A percentile compares a stretch with the other conserved stretches of the same genome.
Conservation (phyloP, 2,888 invertebrate genomes). For the Acronicta psi region DNA sequence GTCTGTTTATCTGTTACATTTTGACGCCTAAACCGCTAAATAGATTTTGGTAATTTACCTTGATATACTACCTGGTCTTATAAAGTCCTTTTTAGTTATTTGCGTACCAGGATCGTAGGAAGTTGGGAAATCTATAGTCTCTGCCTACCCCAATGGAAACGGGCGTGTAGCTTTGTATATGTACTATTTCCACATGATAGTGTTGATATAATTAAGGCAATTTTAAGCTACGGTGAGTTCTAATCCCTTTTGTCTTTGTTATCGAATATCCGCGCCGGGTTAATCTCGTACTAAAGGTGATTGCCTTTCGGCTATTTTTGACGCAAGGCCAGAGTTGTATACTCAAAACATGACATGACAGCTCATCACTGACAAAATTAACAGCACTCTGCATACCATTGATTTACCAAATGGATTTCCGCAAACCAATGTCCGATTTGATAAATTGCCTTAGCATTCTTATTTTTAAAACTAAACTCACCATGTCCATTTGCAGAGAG, state of each 20-base stretch:
- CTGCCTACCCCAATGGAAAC: too few relatives aligned
- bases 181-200: too few relatives aligned
- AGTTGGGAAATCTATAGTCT: too few relatives aligned
- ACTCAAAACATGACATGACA: constrained; percentile 29
- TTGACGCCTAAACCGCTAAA: too few relatives aligned
- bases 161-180: too few relatives aligned
- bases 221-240: not conserved
- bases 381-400: constrained; percentile 30
- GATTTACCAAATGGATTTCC: constrained; percentile 45
- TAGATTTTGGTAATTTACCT: too few relatives aligned
- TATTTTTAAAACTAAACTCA: constrained; percentile 27
- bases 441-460: constrained; percentile 33
- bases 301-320: constrained; percentile 41
- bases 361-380: constrained; percentile 32
- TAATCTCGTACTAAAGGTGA: constrained; percentile 36
- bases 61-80: too few relatives aligned
- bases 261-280: constrained; percentile 1
- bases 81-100: too few relatives aligned
- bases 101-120: too few relatives aligned
- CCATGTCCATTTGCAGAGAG: constrained; percentile 26
- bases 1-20: too few relatives aligned
- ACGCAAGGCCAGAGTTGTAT: constrained; percentile 34
- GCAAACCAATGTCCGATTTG: constrained; percentile 35
- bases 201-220: not conserved
- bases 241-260: constrained; percentile 7